A percentile compares a stretch with the other conserved stretches of the same genome.
Evolutionary conservation across 23 tunicate genomes (phyloP).

Genomic region (Ciona savignyi): DNA sequence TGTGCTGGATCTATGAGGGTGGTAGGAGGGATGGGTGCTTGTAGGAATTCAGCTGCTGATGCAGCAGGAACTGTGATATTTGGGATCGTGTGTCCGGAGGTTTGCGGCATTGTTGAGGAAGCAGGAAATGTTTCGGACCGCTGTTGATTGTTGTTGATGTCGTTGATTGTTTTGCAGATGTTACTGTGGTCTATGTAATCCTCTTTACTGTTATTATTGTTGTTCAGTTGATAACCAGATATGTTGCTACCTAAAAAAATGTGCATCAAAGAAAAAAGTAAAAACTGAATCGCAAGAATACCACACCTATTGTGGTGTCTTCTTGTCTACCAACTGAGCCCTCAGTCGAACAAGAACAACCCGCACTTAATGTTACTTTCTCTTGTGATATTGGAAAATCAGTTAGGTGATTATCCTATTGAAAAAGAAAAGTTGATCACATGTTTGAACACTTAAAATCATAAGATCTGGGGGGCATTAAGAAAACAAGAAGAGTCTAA

Average conservation of each 20-base stretch:
- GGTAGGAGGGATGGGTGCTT: background rate
- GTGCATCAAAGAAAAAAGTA: background rate
- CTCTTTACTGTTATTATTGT: slow-evolving; percentile 1
- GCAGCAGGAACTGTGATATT: background rate
- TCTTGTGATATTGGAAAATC: background rate
- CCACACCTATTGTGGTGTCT: background rate
- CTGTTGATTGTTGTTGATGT: slow-evolving; percentile 29
- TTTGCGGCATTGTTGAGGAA: slow-evolving; percentile 30
- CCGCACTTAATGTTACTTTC: background rate
- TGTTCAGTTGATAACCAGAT: background rate
- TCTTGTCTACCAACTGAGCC: background rate
- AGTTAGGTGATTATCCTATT: background rate
- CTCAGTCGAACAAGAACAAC: background rate
- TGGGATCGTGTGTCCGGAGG: background rate
- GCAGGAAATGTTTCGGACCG: background rate
- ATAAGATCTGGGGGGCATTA: too few species aligned
- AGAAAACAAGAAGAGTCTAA: too few species aligned
- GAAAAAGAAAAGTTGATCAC: background rate
- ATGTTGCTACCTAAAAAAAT: background rate
- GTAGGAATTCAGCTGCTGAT: background rate
- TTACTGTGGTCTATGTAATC: slow-evolving; percentile 23
- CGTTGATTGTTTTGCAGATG: slow-evolving; percentile 56
- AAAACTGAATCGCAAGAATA: background rate
- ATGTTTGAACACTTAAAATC: too few species aligned
- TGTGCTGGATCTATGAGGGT: background rate